These are phyloP conservation scores for Tetrax tetrax DNA, from an alignment of 2,113 vertebrate species.

Conservation along the genomic window DNA sequence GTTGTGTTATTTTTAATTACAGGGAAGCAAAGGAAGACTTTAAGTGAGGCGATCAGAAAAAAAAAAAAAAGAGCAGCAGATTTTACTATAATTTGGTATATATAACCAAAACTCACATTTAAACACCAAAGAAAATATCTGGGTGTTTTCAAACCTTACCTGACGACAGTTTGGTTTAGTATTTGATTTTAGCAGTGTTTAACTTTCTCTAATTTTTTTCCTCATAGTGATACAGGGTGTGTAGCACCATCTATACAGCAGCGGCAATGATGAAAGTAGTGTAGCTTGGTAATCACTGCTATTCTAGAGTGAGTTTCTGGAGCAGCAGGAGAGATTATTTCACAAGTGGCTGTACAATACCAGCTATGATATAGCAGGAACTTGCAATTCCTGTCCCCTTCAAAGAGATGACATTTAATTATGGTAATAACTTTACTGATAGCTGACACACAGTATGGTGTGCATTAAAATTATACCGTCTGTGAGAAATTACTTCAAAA, in stretches of 20 bases:
- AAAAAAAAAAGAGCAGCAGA: fast-evolving
- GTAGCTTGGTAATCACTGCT: slow-evolving; percentile 16
- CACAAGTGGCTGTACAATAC: slow-evolving; percentile 66
- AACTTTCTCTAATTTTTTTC: not conserved
- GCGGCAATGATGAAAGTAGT: not conserved
- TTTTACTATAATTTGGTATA: not conserved
- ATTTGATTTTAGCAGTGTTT: not conserved
- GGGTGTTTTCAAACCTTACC: not conserved
- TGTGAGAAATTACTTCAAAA: slow-evolving; percentile 48
- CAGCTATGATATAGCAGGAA: slow-evolving; percentile 62
- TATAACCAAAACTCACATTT: not conserved
- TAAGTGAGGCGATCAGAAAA: not conserved
- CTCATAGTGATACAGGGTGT: not conserved
- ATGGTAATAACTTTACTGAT: slow-evolving; percentile 64
- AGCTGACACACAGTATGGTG: slow-evolving; percentile 61
- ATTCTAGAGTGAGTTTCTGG: slow-evolving; percentile 49
- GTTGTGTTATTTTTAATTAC: not conserved
- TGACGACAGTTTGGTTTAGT: not conserved
- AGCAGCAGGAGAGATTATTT: slow-evolving; percentile 72
- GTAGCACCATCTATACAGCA: not conserved
- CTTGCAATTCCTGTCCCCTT: slow-evolving; percentile 57
- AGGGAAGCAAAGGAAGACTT: not conserved
- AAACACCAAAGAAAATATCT: not conserved
- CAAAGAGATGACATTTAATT: slow-evolving; percentile 74
- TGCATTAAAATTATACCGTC: slow-evolving; percentile 59